Percentiles rank a stretch among this genome's conserved stretches.
Evolutionary conservation across 2,888 invertebrate genomes (phyloP).

Genomic region (Cynaeus angustus): DNA sequence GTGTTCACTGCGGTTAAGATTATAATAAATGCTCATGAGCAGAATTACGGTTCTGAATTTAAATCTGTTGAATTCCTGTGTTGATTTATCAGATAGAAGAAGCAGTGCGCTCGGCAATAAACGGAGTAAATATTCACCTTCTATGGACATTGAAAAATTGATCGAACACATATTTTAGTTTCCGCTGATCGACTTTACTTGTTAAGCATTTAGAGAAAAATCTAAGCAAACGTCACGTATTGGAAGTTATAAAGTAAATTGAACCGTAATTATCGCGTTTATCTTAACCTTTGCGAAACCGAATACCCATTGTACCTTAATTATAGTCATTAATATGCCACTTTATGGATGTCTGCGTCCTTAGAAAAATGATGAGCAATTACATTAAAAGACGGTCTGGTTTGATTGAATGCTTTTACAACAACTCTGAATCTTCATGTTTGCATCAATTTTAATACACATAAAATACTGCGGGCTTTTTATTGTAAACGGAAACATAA

Average conservation of each 20-base stretch:
- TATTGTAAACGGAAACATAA: constrained; percentile 47
- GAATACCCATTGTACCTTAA: not conserved
- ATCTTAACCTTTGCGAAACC: not conserved
- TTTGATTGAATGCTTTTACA: not conserved
- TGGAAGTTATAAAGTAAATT: not conserved
- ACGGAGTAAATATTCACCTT: constrained; percentile 9
- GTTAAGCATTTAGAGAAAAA: not conserved
- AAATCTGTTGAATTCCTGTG: not conserved
- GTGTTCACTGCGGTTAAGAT: constrained; percentile 12
- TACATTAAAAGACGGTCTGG: too few relatives aligned
- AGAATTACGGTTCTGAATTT: constrained; percentile 28
- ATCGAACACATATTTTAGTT: not conserved
- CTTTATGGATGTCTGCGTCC: not conserved
- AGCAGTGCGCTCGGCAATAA: not conserved
- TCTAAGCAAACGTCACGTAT: not conserved
- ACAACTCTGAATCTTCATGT: constrained; percentile 28
- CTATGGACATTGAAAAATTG: constrained; percentile 5
- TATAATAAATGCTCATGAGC: constrained; percentile 23
- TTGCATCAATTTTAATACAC: constrained; percentile 28
- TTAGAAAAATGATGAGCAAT: not conserved
- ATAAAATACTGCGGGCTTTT: constrained; percentile 41
- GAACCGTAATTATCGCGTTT: not conserved
- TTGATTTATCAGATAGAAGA: constrained; percentile 4
- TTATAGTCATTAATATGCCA: constrained; percentile 19
- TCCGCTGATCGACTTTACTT: not conserved